Evolutionary conservation across 2,797 vertebrate species (phyloP).

Genomic region (Microctenopoma lineatum): DNA sequence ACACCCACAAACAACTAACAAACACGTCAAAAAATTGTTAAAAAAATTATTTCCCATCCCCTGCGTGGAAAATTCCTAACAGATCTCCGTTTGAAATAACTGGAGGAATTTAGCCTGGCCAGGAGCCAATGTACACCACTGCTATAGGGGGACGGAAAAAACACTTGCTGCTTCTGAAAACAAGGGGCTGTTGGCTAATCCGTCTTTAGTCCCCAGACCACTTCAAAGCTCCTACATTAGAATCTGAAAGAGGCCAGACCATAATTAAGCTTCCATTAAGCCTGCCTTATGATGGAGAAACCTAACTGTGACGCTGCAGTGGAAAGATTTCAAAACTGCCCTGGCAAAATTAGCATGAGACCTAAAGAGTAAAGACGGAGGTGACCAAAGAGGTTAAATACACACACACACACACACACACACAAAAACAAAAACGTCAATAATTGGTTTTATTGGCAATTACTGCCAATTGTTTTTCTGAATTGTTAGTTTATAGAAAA

Average conservation of each 20-base stretch:
- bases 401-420: conserved; percentile 1
- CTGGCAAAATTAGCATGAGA: conserved; percentile 63
- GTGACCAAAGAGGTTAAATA: conserved; percentile 32
- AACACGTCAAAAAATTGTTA: conserved; percentile 72
- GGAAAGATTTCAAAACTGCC: conserved; percentile 80
- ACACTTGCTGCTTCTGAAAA: conserved; percentile 81
- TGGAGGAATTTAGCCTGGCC: conserved; percentile 82
- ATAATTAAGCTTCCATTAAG: conserved; percentile 84
- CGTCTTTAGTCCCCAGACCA: conserved; percentile 78
- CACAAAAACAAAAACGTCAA: neutral
- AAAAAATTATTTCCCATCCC: conserved; percentile 81
- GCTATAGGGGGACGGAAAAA: conserved; percentile 80
- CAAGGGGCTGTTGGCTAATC: conserved; percentile 78
- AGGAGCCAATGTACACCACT: conserved; percentile 73
- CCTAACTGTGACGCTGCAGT: conserved; percentile 80
- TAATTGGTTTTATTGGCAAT: neutral
- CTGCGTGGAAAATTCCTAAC: conserved; percentile 85
- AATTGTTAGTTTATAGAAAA: neutral
- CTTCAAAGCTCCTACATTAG: conserved; percentile 83
- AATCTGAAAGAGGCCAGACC: conserved; percentile 79
- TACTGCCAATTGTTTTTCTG: neutral
- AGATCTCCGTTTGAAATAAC: conserved; percentile 85
- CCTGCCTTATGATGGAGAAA: conserved; percentile 80
- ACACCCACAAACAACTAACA: conserved; percentile 61
- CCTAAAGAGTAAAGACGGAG: conserved; percentile 46